Percentiles rank a stretch among this genome's conserved stretches.
Evolutionary conservation across 1,140 invertebrate genomes (phyloP).

Genomic region (Belonocnema kinseyi): DNA sequence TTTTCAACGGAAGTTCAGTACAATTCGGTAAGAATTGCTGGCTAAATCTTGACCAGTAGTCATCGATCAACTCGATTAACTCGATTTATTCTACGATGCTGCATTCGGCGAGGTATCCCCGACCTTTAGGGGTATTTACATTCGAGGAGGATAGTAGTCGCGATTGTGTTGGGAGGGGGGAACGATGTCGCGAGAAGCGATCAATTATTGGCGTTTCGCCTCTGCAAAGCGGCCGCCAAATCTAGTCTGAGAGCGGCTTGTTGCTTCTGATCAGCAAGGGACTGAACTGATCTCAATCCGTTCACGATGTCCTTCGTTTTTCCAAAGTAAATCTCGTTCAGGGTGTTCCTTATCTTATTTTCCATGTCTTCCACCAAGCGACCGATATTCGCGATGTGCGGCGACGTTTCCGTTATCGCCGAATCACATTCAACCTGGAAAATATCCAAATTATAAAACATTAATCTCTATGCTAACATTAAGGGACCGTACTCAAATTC

Average conservation of each 20-base stretch:
- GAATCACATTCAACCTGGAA: slow-evolving; percentile 92
- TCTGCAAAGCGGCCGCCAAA: slow-evolving; percentile 87
- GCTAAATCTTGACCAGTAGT: slow-evolving; percentile 43
- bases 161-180: slow-evolving; percentile 70
- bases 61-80: no score
- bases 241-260: slow-evolving; percentile 91
- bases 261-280: slow-evolving; percentile 88
- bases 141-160: slow-evolving; percentile 59
- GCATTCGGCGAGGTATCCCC: background rate
- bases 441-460: slow-evolving; percentile 38
- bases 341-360: slow-evolving; percentile 98
- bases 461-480: slow-evolving; percentile 3
- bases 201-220: slow-evolving; percentile 81
- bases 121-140: slow-evolving; percentile 13
- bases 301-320: slow-evolving; percentile 99
- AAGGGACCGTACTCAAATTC: no score
- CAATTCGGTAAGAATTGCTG: slow-evolving; percentile 13
- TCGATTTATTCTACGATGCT: slow-evolving; percentile 51
- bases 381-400: slow-evolving; percentile 99
- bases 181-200: slow-evolving; percentile 58
- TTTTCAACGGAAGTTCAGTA: slow-evolving; percentile 13
- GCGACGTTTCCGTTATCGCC: slow-evolving; percentile 91
- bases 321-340: slow-evolving; percentile 99
- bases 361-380: slow-evolving; percentile 98
- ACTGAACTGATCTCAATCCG: slow-evolving; percentile 92